A percentile compares a stretch with the other conserved stretches of the same genome.
These are phyloP conservation scores for Strongylocentrotus purpuratus DNA, from an alignment of 35 echinoderm and acorn worm genomes.

Conservation along the genomic window DNA sequence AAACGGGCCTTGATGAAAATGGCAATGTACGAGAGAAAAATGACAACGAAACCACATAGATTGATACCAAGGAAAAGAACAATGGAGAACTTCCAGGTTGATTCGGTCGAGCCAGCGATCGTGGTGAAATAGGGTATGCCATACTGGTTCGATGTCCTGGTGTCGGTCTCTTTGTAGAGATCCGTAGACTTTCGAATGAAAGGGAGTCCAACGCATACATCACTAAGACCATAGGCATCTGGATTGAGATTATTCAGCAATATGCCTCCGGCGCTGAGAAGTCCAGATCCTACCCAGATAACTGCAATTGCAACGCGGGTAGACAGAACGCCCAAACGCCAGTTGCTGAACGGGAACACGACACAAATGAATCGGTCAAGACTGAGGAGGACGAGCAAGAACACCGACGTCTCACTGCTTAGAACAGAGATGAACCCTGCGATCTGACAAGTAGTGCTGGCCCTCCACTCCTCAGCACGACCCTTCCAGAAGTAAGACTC, in stretches of 20 bases:
- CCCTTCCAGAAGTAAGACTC: slow-evolving; percentile 21
- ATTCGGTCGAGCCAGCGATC: too few species aligned
- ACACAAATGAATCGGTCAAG: slow-evolving; percentile 58
- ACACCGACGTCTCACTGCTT: slow-evolving; percentile 63
- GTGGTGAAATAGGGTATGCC: too few species aligned
- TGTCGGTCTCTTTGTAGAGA: neutral
- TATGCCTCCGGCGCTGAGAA: slow-evolving; percentile 41
- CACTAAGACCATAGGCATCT: slow-evolving; percentile 65
- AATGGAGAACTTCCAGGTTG: neutral
- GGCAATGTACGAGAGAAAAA: slow-evolving; percentile 36
- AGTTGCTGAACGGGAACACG: slow-evolving; percentile 52
- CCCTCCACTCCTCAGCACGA: slow-evolving; percentile 55
- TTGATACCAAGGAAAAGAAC: slow-evolving; percentile 52
- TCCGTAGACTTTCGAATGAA: slow-evolving; percentile 20
- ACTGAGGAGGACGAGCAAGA: slow-evolving; percentile 50
- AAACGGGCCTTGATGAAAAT: slow-evolving; percentile 44
- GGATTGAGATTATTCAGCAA: slow-evolving; percentile 41
- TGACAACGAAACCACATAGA: slow-evolving; percentile 17
- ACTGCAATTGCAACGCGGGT: neutral
- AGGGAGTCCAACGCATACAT: slow-evolving; percentile 59
- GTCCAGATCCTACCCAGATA: slow-evolving; percentile 49
- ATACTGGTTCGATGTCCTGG: neutral
- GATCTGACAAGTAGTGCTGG: slow-evolving; percentile 44
- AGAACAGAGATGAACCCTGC: slow-evolving; percentile 57
- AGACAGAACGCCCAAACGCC: slow-evolving; percentile 16